These are phyloP conservation scores for Xenopus petersii DNA, from an alignment of 2,797 vertebrate species.

Conservation along the genomic window DNA sequence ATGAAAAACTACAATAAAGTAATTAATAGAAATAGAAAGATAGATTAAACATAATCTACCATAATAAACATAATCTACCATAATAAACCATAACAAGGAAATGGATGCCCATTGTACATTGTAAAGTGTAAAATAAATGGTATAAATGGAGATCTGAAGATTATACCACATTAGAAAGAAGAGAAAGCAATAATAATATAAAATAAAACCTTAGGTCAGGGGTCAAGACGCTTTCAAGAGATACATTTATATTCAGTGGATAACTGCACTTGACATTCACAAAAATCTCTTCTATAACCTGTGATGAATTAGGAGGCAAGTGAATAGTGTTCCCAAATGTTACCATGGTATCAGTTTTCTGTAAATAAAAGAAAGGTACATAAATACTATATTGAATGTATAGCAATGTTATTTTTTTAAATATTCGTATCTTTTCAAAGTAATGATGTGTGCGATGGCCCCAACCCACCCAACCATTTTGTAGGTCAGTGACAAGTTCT, in stretches of 20 bases:
- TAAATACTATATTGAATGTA: neutral
- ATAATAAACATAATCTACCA: too few relatives aligned
- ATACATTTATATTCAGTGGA: neutral
- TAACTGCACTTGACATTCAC: constrained; percentile 17
- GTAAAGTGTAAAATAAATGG: too few relatives aligned
- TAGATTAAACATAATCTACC: too few relatives aligned
- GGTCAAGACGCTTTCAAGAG: neutral
- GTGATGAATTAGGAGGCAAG: constrained; percentile 1
- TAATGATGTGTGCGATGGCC: too few relatives aligned
- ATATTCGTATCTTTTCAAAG: neutral
- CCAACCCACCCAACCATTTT: too few relatives aligned
- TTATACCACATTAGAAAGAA: too few relatives aligned
- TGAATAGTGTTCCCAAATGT: constrained; percentile 16
- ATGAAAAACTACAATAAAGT: too few relatives aligned
- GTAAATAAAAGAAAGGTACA: neutral
- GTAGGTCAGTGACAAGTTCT: too few relatives aligned
- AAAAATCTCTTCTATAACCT: neutral
- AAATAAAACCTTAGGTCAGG: constrained; percentile 22
- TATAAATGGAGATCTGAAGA: too few relatives aligned
- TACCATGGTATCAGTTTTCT: neutral
- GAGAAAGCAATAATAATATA: neutral
- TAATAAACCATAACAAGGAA: too few relatives aligned
- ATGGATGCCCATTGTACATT: too few relatives aligned
- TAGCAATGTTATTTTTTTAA: neutral
- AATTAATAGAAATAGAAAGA: too few relatives aligned